These are phyloP conservation scores for Pseudonaja textilis DNA, from an alignment of 2,113 vertebrate species.

Conservation along the genomic window DNA sequence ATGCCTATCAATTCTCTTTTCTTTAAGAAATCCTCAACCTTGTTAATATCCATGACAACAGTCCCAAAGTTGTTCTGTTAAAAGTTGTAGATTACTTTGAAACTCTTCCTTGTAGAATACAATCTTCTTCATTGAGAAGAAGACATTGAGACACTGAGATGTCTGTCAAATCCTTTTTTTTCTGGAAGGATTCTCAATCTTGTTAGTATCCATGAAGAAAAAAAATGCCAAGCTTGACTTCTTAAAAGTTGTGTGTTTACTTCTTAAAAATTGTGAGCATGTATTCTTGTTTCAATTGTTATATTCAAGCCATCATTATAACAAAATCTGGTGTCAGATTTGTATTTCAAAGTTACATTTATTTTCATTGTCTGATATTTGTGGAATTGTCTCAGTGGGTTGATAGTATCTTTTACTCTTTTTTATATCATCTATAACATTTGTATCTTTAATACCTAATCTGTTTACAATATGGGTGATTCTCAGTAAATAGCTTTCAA, in stretches of 20 bases:
- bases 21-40: too few species aligned
- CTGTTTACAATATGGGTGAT: not conserved
- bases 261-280: not conserved
- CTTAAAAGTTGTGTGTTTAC: not conserved
- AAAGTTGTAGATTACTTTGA: not conserved
- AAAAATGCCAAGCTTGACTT: too few species aligned
- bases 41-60: too few species aligned
- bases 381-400: not conserved
- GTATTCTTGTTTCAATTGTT: too few species aligned
- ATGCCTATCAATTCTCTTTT: too few species aligned
- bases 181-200: too few species aligned
- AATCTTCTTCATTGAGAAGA: too few species aligned
- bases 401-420: not conserved
- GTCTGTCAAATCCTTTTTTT: too few species aligned
- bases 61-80: too few species aligned
- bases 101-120: too few species aligned
- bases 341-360: not conserved
- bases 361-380: not conserved
- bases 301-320: not conserved
- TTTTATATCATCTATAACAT: not conserved
- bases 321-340: not conserved
- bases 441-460: not conserved
- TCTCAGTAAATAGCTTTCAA: not conserved
- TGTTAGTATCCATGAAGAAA: too few species aligned
- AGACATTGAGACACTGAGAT: too few species aligned